phyloP scores from a whole-genome alignment of 2,888 invertebrate genomes.

The Gastracanthus pulcherrimus region DNA sequence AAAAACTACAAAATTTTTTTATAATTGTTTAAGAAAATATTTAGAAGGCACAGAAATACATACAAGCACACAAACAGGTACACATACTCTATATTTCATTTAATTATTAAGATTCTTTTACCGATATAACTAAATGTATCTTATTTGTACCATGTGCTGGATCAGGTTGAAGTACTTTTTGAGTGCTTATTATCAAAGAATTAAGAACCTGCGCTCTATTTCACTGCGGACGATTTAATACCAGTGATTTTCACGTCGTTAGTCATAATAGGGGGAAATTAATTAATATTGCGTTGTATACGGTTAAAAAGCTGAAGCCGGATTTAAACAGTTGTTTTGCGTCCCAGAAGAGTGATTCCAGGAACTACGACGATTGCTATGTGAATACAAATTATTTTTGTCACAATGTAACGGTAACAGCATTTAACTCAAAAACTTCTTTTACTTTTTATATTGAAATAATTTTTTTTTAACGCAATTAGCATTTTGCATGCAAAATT shows the following conservation, averaged over 20 bases:
- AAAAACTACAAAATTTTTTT: too few species aligned
- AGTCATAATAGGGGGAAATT: neutral
- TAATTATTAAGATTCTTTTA: too few species aligned
- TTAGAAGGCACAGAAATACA: too few species aligned
- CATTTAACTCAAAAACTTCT: neutral
- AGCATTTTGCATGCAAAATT: too few species aligned
- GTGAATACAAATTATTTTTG: neutral
- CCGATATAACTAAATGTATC: neutral
- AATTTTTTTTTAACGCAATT: too few species aligned
- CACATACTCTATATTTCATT: too few species aligned
- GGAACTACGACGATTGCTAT: neutral
- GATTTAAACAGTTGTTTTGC: slow-evolving; percentile 10
- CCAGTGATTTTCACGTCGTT: neutral
- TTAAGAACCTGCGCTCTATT: neutral
- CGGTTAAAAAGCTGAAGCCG: neutral
- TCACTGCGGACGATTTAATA: neutral
- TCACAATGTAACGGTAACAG: neutral
- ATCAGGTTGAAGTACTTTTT: neutral
- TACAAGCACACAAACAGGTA: too few species aligned
- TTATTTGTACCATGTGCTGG: neutral
- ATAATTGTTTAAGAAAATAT: too few species aligned
- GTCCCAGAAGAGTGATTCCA: neutral
- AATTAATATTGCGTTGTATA: neutral
- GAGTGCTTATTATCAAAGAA: neutral
- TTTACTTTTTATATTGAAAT: too few species aligned